These are phyloP conservation scores for Apis laboriosa DNA, from an alignment of 1,140 invertebrate species.

Conservation along the genomic window DNA sequence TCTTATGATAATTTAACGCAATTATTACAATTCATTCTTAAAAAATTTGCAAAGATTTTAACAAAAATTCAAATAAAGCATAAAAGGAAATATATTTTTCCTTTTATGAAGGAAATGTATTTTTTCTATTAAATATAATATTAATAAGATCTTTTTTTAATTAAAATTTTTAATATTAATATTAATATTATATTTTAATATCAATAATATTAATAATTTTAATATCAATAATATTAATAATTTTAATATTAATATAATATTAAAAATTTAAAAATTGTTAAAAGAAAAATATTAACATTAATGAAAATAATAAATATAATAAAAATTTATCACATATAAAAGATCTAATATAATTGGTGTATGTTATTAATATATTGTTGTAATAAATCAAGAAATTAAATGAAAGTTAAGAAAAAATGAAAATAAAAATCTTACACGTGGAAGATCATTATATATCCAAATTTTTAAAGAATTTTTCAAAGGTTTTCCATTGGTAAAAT, in stretches of 20 bases:
- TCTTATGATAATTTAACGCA: background rate
- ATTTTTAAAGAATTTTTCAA: constrained; percentile 17
- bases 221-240: no score
- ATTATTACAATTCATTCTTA: background rate
- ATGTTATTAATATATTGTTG: background rate
- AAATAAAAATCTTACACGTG: constrained; percentile 7
- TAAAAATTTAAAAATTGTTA: no score
- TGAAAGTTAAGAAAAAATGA: background rate
- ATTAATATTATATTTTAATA: no score
- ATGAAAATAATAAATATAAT: no score
- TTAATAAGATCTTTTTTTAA: background rate
- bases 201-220: no score
- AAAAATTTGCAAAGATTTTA: background rate
- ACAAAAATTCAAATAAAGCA: background rate
- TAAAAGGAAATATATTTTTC: background rate
- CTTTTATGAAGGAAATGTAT: background rate
- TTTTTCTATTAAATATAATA: background rate
- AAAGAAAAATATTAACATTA: no score
- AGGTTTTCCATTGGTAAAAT: constrained; percentile 1
- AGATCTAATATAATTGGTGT: no score
- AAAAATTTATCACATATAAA: no score
- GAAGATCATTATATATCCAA: constrained; percentile 45
- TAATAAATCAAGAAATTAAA: background rate
- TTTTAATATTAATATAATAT: no score
- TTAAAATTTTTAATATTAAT: background rate